A percentile compares a stretch with the other conserved stretches of the same genome.
phyloP scores from a whole-genome alignment of 2,888 invertebrate genomes.

The Meghimatium bilineatum region DNA sequence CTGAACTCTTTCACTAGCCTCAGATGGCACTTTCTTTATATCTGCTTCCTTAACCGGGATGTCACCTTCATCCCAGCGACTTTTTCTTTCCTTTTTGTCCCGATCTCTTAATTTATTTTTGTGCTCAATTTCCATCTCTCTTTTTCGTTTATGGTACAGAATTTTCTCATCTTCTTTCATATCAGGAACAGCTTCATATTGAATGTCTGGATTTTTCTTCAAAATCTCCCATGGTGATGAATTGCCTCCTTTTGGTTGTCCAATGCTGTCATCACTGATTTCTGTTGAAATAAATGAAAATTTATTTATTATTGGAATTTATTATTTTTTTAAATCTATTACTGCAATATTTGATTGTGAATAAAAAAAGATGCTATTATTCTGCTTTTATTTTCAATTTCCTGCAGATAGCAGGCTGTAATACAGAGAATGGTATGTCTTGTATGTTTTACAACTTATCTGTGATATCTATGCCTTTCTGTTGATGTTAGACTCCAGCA shows the following conservation, averaged over 20 bases:
- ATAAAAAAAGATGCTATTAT: too few species aligned
- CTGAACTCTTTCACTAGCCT: slow-evolving; percentile 29
- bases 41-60: neutral
- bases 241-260: neutral
- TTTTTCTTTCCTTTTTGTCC: slow-evolving; percentile 20
- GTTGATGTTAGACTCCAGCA: too few species aligned
- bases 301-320: too few species aligned
- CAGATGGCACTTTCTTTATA: slow-evolving; percentile 1
- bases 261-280: slow-evolving; percentile 20
- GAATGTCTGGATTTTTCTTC: slow-evolving; percentile 25
- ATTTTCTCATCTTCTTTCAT: slow-evolving; percentile 39
- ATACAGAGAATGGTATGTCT: too few species aligned
- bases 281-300: slow-evolving; percentile 27
- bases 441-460: too few species aligned
- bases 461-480: too few species aligned
- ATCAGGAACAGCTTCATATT: slow-evolving; percentile 40
- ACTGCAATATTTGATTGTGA: too few species aligned
- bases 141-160: slow-evolving; percentile 28
- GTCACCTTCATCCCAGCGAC: slow-evolving; percentile 25
- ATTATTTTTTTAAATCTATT: too few species aligned
- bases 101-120: slow-evolving; percentile 17
- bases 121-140: slow-evolving; percentile 28
- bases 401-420: too few species aligned
- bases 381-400: too few species aligned
- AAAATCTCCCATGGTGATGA: slow-evolving; percentile 33